Evolutionary conservation across 2,797 vertebrate species (phyloP), one percentile per base, ranked within the genome.

Genomic region (Triplophysa bombifrons): DNA sequence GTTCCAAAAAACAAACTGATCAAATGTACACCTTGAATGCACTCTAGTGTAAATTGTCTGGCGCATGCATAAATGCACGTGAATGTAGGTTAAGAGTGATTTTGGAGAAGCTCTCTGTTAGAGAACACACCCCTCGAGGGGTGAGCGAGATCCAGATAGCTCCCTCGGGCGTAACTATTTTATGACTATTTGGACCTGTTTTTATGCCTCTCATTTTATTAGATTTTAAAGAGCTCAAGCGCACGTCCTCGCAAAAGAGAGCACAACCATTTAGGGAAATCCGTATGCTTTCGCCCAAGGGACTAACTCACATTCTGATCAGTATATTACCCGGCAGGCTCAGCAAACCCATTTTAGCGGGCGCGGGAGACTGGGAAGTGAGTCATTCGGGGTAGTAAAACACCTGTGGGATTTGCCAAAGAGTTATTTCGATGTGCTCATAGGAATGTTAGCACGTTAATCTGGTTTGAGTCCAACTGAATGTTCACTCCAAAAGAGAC

Each of bases 241-340:
- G 58, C 65, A 14, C 12, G 34, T 44, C 27, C 67, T 66, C 3
- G 22, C 12, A 19, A 74, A 72, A 46, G 66, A 69, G 72, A 58
- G 61, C 22, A 85, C 58, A 78, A 78, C 51, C 20, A 22, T 77
- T 80, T 73, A 56, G 69, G 76, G 63, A 44, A 76, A 61, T 74
- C 76, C 60, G 70, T 74, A n/a, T 12, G 11, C 70, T 67, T 3
- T 3, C 27, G 56, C 81, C 63, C 55, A 69, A 55, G 56, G 81
- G 75, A 73, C n/a, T 22, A 17, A 10, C 51, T 67, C 75, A 72
- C 76, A 76, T 80, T 72, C 61, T 68, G 68, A 79, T 65, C 66
- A 60, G 53, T 46, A 61, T 50, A 56, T 80, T 80, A 71, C 46
- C 70, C 66, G 27, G 70, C 66, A 30, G 80, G 66, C 74, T 30